Evolutionary conservation across 2,113 vertebrate species (phyloP), one percentile per base, ranked within the genome.

Genomic region (Bujurquina vittata): DNA sequence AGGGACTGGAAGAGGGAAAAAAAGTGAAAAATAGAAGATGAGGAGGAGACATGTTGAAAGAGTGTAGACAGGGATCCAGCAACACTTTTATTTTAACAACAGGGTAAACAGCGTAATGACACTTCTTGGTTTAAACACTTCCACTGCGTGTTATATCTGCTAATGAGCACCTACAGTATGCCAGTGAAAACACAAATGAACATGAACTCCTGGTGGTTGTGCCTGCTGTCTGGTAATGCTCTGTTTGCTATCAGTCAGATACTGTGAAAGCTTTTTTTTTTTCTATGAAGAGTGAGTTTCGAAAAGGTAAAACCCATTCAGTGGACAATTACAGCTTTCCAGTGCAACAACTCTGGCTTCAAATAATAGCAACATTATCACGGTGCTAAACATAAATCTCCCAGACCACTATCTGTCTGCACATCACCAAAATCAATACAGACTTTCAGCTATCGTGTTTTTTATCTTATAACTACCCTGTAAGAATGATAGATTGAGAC

Each of bases 51-150:
- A 60, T 80, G 52, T 10, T 80, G 80, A 80, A 40, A 81, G 49
- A 54, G 75, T 73, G 84, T 14, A 67, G 84, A 85, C 60, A 55
- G 18, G n/a, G 20, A 23, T 63, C 55, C 63, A 86, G 85, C 81
- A 91, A 92, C 90, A 92, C 91, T 87, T 88, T 81, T 23, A 55
- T 76, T 87, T 81, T 89, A 89, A 86, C 76, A 83, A 75, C 67
- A 7, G 73, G 4, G 79, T 59, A 10, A 62, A 61, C 58, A 20
- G 63, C 57, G 78, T 73, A 84, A 87, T 89, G 79, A 86, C 83
- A 83, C 79, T 60, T 63, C 60, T 17, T 43, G 10, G 55, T 85
- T 89, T 65, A 80, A 85, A 90, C 75, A 89, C 81, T 84, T 90
- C 62, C 85, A 6, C 26, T 22, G 33, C 4, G 22, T 85, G 85